Percentiles rank a stretch among this genome's conserved stretches.
Evolutionary conservation across 64 coral and sea anemone genomes (phyloP).

Genomic region (Pocillopora damicornis): DNA sequence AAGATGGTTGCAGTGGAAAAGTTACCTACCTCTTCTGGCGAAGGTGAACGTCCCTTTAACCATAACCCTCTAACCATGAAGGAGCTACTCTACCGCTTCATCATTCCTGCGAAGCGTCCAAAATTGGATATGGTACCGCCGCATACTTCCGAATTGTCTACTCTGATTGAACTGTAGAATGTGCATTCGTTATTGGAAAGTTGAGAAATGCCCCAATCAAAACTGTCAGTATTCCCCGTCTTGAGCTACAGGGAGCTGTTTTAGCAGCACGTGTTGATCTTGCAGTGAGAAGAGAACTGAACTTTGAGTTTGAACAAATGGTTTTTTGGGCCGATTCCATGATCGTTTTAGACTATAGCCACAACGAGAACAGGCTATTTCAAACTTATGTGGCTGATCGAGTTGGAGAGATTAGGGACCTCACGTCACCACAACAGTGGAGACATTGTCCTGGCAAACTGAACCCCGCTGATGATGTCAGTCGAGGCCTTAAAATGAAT

Average conservation of each 20-base stretch:
- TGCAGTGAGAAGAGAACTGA: not conserved
- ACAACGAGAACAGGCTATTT: constrained; percentile 22
- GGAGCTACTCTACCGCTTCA: not conserved
- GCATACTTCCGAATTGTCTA: not conserved
- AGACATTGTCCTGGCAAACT: constrained; percentile 28
- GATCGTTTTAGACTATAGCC: constrained; percentile 12
- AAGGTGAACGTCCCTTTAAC: constrained; percentile 3
- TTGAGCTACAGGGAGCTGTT: constrained; percentile 8
- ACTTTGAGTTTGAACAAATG: not conserved
- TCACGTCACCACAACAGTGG: constrained; percentile 14
- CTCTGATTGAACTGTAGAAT: not conserved
- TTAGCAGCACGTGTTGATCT: constrained; percentile 3
- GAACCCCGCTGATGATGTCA: constrained; percentile 8
- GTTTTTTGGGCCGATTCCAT: constrained; percentile 35
- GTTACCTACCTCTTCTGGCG: not conserved
- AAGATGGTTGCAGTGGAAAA: constrained; percentile 47
- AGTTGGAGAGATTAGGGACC: constrained; percentile 21
- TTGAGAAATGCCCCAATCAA: constrained; percentile 7
- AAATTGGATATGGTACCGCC: constrained; percentile 9
- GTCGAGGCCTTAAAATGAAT: not conserved
- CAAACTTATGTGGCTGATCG: constrained; percentile 36
- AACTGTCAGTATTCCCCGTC: not conserved
- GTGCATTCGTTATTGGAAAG: constrained; percentile 7
- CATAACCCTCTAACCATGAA: not conserved
- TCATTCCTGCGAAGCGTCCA: constrained; percentile 24